Percentiles rank a stretch among this genome's conserved stretches.
Conservation (phyloP, 64 coral and sea anemone species). For the Montipora efflorescens region DNA sequence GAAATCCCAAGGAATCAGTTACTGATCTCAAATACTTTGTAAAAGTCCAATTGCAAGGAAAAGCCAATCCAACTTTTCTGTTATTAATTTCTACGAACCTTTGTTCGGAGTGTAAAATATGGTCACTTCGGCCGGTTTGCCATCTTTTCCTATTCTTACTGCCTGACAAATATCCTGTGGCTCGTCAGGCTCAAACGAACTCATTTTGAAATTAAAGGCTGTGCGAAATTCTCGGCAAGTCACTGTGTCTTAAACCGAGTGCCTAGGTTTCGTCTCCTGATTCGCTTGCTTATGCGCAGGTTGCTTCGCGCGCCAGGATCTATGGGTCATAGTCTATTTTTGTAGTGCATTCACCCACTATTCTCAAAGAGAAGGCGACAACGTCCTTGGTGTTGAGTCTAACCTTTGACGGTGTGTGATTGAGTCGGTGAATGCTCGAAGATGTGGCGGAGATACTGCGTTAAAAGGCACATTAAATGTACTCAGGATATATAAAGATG, state of each 20-base stretch:
- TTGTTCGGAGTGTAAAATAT: not conserved
- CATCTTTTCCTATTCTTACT: not conserved
- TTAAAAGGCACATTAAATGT: no score
- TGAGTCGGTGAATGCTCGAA: no score
- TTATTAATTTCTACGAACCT: not conserved
- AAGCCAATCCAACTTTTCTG: not conserved
- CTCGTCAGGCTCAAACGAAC: not conserved
- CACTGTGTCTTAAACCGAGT: not conserved
- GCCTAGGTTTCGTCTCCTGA: not conserved
- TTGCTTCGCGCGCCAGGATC: not conserved
- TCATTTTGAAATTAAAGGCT: not conserved
- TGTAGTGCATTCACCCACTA: not conserved
- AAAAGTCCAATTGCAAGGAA: not conserved
- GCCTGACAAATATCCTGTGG: not conserved
- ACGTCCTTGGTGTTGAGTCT: not conserved
- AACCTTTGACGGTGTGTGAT: not conserved
- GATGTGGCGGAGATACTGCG: no score
- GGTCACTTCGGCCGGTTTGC: not conserved
- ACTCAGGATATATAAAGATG: no score
- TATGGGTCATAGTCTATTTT: conserved; percentile 27
- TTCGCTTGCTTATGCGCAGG: not conserved
- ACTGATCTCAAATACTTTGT: not conserved
- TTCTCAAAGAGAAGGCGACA: not conserved
- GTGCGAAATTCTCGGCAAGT: not conserved
- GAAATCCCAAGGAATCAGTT: not conserved